Conservation (phyloP, 2,888 invertebrate genomes). For the Gastrophysa polygoni region DNA sequence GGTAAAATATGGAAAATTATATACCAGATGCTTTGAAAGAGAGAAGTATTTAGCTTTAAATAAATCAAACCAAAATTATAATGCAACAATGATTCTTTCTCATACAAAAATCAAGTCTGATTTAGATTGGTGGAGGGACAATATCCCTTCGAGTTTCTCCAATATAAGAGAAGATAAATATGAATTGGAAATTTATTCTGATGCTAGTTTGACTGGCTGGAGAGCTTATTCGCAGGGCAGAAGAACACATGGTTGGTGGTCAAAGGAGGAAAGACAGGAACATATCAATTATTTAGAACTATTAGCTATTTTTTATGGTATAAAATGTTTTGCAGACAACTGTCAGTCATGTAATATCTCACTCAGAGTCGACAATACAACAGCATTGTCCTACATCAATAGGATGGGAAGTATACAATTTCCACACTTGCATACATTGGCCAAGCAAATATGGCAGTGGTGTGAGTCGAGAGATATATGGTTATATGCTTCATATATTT, state of each 20-base stretch:
- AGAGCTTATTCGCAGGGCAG: constrained; percentile 31
- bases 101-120: too few relatives aligned
- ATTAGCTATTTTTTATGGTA: constrained; percentile 34
- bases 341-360: constrained; percentile 27
- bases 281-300: too few relatives aligned
- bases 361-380: constrained; percentile 34
- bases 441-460: constrained; percentile 38
- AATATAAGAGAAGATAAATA: constrained; percentile 20
- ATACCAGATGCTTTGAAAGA: constrained; percentile 17
- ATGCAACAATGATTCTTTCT: background rate
- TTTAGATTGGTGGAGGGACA: constrained; percentile 33
- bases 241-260: background rate
- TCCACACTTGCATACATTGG: constrained; percentile 32
- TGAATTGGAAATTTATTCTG: constrained; percentile 33
- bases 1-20: constrained; percentile 35
- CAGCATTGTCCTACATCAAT: too few relatives aligned
- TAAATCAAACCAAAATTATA: background rate
- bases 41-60: constrained; percentile 22
- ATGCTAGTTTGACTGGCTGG: constrained; percentile 37
- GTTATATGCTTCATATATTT: constrained; percentile 36
- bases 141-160: too few relatives aligned
- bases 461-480: constrained; percentile 38
- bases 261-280: constrained; percentile 17
- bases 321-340: constrained; percentile 36
- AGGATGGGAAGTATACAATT: constrained; percentile 36